Base-by-base conservation (phyloP, 1,140 invertebrate species). In the Trichomalopsis sarcophagae region DNA sequence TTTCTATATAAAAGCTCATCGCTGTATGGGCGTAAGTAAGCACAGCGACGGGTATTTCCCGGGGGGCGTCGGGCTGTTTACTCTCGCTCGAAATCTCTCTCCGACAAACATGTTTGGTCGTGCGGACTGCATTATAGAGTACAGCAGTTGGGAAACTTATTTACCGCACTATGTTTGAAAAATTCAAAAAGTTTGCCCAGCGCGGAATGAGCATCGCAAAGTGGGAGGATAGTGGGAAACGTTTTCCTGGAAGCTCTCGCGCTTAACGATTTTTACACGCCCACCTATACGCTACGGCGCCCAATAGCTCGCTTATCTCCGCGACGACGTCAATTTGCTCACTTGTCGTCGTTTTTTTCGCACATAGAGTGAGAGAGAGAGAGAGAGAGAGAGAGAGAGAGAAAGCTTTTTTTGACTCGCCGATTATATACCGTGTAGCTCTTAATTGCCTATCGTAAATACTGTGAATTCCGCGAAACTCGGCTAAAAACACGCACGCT, bases 201-300 rank as follows among this genome's bases (percentile, higher is more conserved):
- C 40, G 10, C 10, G 6, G 40, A 44, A 9, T 44, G 40, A 44
- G 40, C 40, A 10, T 10, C 40, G 40, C 9, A 44, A 44, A 62
- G 55, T 21, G 55, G 55, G 5, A 21, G 55, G 55, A 21, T 62
- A n/a, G 21, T 4, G 7, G 6, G 73, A 73, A 73, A 81, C 50
- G 17, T 44, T 69, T 80, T 73, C 79, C 23, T 73, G 79, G 79
- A 81, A 81, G 40, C 27, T 73, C 27, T 73, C 68, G 23, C 13
- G 50, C 50, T 55, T 62, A 27, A 81, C 21, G 68, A 81, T 81
- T 47, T 79, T 10, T 81, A 69, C 62, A 40, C 78, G 78, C 78
- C 55, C 78, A 68, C 55, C 78, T 36, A 47, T 36, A 36, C 0
- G 30, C 40, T 62, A 27, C 27, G 78, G 62, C 78, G 33, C 33